These are phyloP conservation scores for Drosophila neonasuta DNA, from an alignment of 2,888 invertebrate species.

Conservation along the genomic window DNA sequence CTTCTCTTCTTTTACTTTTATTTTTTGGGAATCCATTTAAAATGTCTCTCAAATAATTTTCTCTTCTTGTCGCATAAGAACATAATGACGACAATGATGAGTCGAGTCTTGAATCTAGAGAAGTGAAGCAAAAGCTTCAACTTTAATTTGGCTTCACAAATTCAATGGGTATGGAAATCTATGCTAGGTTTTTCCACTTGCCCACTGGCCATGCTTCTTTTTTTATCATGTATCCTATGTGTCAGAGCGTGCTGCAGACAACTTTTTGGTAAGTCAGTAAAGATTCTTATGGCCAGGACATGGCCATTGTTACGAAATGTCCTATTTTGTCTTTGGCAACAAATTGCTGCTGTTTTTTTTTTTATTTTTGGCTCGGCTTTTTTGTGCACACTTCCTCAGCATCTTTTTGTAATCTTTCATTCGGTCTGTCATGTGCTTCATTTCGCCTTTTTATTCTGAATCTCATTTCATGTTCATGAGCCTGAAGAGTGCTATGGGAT, in stretches of 20 bases:
- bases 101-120: background rate
- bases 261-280: conserved; percentile 43
- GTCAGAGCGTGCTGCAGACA: conserved; percentile 42
- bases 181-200: conserved; percentile 31
- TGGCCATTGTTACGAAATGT: conserved; percentile 70
- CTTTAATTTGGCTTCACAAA: conserved; percentile 29
- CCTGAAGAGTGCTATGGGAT: conserved; percentile 6
- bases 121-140: conserved; percentile 19
- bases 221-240: conserved; percentile 51
- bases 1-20: conserved; percentile 4
- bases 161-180: conserved; percentile 47
- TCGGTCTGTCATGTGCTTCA: conserved; percentile 29
- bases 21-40: conserved; percentile 5
- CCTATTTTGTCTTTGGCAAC: conserved; percentile 65
- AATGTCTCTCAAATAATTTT: conserved; percentile 22
- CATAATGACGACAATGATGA: conserved; percentile 1
- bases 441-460: conserved; percentile 29
- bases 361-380: background rate
- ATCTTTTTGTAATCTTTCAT: conserved; percentile 39
- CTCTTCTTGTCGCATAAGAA: conserved; percentile 12
- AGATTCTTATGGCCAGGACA: conserved; percentile 45
- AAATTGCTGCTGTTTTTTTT: conserved; percentile 56
- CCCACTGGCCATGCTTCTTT: conserved; percentile 25
- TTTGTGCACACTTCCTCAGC: conserved; percentile 21
- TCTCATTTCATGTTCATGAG: conserved; percentile 46